These are phyloP conservation scores for Ceramica pisi DNA, from an alignment of 2,888 invertebrate genomes.

Conservation along the genomic window DNA sequence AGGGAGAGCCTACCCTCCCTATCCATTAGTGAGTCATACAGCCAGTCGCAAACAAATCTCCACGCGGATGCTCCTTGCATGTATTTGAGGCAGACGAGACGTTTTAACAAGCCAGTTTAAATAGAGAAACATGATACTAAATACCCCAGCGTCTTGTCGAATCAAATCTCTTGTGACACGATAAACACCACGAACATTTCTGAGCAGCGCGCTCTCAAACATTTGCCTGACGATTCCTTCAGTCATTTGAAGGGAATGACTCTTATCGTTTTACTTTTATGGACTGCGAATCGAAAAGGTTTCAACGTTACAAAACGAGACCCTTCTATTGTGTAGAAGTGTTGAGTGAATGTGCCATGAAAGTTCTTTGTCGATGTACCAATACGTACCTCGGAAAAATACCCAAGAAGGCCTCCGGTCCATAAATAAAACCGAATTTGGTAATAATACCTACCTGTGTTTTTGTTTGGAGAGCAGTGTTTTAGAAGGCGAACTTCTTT, in stretches of 20 bases:
- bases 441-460: constrained; percentile 57
- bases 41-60: constrained; percentile 83
- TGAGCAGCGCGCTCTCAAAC: constrained; percentile 74
- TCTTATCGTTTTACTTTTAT: constrained; percentile 89
- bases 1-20: constrained; percentile 78
- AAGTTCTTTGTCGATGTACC: constrained; percentile 79
- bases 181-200: constrained; percentile 76
- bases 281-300: constrained; percentile 87
- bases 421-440: constrained; percentile 66
- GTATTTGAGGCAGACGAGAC: constrained; percentile 74
- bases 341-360: constrained; percentile 83
- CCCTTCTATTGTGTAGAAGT: constrained; percentile 86
- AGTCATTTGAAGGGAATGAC: constrained; percentile 86
- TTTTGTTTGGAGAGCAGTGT: constrained; percentile 55
- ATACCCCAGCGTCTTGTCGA: constrained; percentile 78
- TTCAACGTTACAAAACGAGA: constrained; percentile 85
- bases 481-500: constrained; percentile 49
- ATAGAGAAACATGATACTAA: constrained; percentile 80
- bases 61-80: constrained; percentile 79
- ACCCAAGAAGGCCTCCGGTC: constrained; percentile 59
- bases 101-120: constrained; percentile 78
- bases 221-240: constrained; percentile 82
- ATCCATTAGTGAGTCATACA: constrained; percentile 86
- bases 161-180: constrained; percentile 80
- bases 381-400: constrained; percentile 75